These are phyloP conservation scores for Cacoxenus indagator DNA, from an alignment of 2,888 invertebrate species.

Conservation along the genomic window DNA sequence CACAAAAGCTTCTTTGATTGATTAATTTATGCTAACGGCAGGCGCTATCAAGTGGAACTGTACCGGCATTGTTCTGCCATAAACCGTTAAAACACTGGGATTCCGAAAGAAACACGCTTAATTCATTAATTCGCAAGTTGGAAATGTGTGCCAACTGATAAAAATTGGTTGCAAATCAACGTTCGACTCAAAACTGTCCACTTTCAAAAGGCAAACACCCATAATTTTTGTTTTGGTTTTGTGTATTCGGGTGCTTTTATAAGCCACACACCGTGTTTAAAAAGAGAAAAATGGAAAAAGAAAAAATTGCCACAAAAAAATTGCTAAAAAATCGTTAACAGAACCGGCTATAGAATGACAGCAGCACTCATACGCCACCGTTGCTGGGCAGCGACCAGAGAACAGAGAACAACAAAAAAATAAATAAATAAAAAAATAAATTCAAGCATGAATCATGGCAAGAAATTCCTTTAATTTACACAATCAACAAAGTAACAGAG, in stretches of 20 bases:
- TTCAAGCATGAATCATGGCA: constrained; percentile 18
- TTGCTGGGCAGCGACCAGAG: neutral
- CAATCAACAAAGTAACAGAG: constrained; percentile 11
- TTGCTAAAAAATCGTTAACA: neutral
- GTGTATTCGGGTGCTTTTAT: constrained; percentile 23
- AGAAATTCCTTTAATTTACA: constrained; percentile 20
- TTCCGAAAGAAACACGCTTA: constrained; percentile 57
- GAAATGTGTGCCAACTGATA: neutral
- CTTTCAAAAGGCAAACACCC: constrained; percentile 32
- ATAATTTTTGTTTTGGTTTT: constrained; percentile 29
- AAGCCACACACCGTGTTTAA: constrained; percentile 17
- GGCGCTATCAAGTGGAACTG: neutral
- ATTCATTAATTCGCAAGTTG: constrained; percentile 57
- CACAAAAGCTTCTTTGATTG: neutral
- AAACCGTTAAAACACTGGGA: neutral
- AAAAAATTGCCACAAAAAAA: constrained; percentile 11
- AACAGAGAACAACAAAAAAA: neutral
- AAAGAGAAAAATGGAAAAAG: neutral
- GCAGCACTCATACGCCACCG: constrained; percentile 9
- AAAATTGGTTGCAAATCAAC: constrained; percentile 20
- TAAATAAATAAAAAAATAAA: neutral
- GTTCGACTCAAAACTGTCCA: constrained; percentile 20
- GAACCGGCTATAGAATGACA: constrained; percentile 6
- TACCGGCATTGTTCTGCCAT: constrained; percentile 37
- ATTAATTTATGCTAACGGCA: neutral